Conservation (phyloP, 2,113 vertebrate species). For the Saccopteryx bilineata region DNA sequence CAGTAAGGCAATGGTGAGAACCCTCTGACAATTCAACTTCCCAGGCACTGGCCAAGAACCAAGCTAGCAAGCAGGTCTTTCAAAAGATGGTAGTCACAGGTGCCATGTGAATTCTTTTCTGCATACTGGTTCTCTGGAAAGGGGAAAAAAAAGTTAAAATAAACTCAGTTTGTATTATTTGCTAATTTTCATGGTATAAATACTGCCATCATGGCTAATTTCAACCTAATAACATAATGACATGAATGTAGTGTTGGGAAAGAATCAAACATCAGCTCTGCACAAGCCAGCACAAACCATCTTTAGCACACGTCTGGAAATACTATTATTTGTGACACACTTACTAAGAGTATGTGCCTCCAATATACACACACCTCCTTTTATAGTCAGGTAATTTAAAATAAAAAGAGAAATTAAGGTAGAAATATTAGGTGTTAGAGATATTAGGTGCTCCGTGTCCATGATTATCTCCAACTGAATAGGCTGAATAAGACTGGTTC, state of each 20-base stretch:
- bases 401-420: background rate
- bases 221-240: background rate
- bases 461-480: background rate
- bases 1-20: background rate
- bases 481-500: background rate
- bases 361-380: background rate
- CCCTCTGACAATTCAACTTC: background rate
- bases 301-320: background rate
- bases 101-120: background rate
- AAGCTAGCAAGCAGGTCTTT: background rate
- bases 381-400: background rate
- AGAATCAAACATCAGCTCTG: background rate
- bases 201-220: background rate
- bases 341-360: background rate
- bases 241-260: background rate
- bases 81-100: background rate
- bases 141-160: background rate
- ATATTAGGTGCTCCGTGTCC: background rate
- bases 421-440: background rate
- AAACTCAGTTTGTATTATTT: background rate
- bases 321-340: background rate
- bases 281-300: background rate
- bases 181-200: conserved; percentile 1
- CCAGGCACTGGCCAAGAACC: background rate
- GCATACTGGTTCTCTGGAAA: background rate